Base-by-base conservation (phyloP, 2,113 vertebrate genomes). In the Emydocephalus ijimae region DNA sequence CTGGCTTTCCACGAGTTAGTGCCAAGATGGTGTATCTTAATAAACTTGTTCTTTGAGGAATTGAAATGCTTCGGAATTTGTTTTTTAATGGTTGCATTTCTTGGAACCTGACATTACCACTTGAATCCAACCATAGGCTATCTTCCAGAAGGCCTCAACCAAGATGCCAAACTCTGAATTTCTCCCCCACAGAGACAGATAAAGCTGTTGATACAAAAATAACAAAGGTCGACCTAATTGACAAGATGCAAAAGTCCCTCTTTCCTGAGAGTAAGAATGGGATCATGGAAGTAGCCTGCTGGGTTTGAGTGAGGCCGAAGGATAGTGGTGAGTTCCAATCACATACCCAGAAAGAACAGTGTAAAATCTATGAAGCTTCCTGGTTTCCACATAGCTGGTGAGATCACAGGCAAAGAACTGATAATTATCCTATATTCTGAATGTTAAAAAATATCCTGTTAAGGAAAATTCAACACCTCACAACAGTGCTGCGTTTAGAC, bases 301-400 rank as follows among this genome's bases (percentile, higher is more conserved):
- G 4, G n/a, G n/a, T 69, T 85, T 15, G 14, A 26, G 89, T 21
- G n/a, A 18, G n/a, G 90, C 11, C 1, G 21, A n/a, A 48, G 12
- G 56, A 21, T 1, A 55, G 29, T 34, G 26, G 3, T 29, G 15
- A 52, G n/a, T 8, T 11, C 5, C 34, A 23, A 1, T 39, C 15
- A 3, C 2, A 0, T 15, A 23, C 23, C 3, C 15, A 0, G 48
- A 39, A 86, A 48, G 39, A 6, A 2, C 0, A 18, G 8, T 50
- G 39, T 74, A 12, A 18, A 11, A 57, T 59, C 9, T 39, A 2
- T 26, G 14, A 45, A 10, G 39, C 1, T 0, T 81, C 69, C 45
- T 0, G 26, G 24, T 52, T 64, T 39, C 34, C 2, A 92, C 0
- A 12, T 34, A 57, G 87, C 64, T 24, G 0, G 81, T 0, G n/a